These are phyloP conservation scores for Gallinago stenura DNA, from an alignment of 2,797 vertebrate genomes.

Conservation along the genomic window DNA sequence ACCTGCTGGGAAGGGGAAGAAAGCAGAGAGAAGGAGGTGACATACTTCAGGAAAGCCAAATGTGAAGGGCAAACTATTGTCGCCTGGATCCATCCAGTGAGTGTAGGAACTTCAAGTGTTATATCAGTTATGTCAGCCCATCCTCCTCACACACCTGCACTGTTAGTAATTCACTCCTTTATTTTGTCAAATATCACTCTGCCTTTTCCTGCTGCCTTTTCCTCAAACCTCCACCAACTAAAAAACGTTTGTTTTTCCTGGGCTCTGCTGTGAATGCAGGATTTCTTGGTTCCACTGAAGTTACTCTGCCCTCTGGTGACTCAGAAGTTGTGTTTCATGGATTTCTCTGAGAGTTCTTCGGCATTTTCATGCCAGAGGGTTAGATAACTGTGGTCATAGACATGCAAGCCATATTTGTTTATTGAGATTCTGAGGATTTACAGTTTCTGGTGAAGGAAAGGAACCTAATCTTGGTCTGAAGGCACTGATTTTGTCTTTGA, in stretches of 20 bases:
- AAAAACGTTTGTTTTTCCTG: neutral
- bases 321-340: neutral
- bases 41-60: neutral
- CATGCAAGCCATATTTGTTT: neutral
- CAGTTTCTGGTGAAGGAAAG: neutral
- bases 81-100: neutral
- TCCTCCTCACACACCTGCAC: neutral
- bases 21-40: neutral
- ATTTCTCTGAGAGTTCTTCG: neutral
- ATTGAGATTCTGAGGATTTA: neutral
- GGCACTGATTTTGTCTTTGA: neutral
- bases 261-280: neutral
- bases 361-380: neutral
- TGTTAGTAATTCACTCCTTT: neutral
- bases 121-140: neutral
- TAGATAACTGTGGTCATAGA: neutral
- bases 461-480: neutral
- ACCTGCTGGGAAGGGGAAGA: neutral
- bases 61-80: neutral
- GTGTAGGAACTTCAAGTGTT: neutral
- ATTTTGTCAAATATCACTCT: neutral
- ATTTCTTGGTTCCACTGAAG: neutral
- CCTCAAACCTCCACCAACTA: neutral
- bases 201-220: neutral
- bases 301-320: constrained; percentile 35